Evolutionary conservation across 1,140 invertebrate genomes (phyloP).

Genomic region (Dysdera silvatica): DNA sequence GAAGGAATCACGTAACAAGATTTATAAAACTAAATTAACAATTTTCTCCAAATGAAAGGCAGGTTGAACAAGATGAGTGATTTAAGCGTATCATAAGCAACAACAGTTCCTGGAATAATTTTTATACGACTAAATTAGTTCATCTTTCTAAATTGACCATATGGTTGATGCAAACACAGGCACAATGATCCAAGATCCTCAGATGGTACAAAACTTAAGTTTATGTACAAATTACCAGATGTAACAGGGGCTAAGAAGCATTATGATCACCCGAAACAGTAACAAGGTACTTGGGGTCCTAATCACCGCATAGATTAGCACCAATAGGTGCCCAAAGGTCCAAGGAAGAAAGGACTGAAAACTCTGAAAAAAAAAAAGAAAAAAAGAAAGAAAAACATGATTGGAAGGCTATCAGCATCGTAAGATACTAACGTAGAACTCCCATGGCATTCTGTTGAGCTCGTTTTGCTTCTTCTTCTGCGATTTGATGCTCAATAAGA

Average conservation of each 20-base stretch:
- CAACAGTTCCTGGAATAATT: constrained; percentile 14
- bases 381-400: constrained; percentile 10
- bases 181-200: constrained; percentile 13
- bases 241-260: constrained; percentile 21
- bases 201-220: constrained; percentile 20
- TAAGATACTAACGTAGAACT: constrained; percentile 30
- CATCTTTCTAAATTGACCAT: constrained; percentile 3
- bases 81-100: background rate
- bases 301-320: background rate
- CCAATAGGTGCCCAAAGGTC: constrained; percentile 5
- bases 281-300: constrained; percentile 16
- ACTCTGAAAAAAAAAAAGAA: too few species aligned
- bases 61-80: background rate
- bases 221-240: constrained; percentile 22
- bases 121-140: background rate
- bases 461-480: constrained; percentile 87
- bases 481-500: constrained; percentile 90
- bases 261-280: constrained; percentile 19
- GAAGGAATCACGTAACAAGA: constrained; percentile 1
- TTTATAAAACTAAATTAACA: constrained; percentile 7
- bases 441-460: constrained; percentile 61
- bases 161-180: constrained; percentile 23
- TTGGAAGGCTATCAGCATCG: constrained; percentile 2
- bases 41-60: constrained; percentile 8
- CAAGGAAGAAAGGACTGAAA: constrained; percentile 10